phyloP scores from a whole-genome alignment of 30 jellyfish, hydroid and myxozoan genomes.

The Hydra vulgaris region DNA sequence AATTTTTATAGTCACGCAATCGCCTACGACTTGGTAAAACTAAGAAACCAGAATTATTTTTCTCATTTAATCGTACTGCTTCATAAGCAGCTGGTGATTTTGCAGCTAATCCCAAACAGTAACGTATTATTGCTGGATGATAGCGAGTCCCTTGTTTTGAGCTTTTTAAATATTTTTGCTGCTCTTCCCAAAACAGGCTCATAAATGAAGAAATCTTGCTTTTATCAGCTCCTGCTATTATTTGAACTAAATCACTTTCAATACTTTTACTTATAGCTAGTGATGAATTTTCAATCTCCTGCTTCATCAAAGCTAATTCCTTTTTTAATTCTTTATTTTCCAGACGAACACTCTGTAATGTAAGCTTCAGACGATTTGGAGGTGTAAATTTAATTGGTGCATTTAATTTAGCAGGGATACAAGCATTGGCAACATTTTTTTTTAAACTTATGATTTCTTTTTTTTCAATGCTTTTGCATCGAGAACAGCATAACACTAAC shows the following conservation, averaged over 20 bases:
- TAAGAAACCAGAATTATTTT: slow-evolving; percentile 30
- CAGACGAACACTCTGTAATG: slow-evolving; percentile 36
- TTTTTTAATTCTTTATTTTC: slow-evolving; percentile 34
- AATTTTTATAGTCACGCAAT: slow-evolving; percentile 40
- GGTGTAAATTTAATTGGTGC: slow-evolving; percentile 43
- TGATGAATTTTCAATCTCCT: slow-evolving; percentile 23
- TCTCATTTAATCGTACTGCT: slow-evolving; percentile 32
- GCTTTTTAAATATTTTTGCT: slow-evolving; percentile 37
- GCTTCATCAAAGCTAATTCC: slow-evolving; percentile 21
- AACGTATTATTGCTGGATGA: slow-evolving; percentile 62
- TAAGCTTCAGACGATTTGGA: slow-evolving; percentile 28
- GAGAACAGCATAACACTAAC: slow-evolving; percentile 7
- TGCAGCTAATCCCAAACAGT: slow-evolving; percentile 43
- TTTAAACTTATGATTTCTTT: slow-evolving; percentile 4
- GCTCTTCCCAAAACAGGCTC: slow-evolving; percentile 75
- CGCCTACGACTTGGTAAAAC: slow-evolving; percentile 54
- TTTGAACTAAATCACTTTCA: slow-evolving; percentile 22
- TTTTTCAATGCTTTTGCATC: slow-evolving; percentile 4
- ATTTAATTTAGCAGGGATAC: slow-evolving; percentile 34
- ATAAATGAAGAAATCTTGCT: slow-evolving; percentile 40
- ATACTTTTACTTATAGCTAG: slow-evolving; percentile 20
- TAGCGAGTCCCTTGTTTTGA: slow-evolving; percentile 43
- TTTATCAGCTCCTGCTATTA: slow-evolving; percentile 23
- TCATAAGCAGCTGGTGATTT: slow-evolving; percentile 58
- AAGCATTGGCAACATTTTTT: background rate